Evolutionary conservation across 1,140 invertebrate species (phyloP), one percentile per base, ranked within the genome.

Genomic region (Drosophila tristis): DNA sequence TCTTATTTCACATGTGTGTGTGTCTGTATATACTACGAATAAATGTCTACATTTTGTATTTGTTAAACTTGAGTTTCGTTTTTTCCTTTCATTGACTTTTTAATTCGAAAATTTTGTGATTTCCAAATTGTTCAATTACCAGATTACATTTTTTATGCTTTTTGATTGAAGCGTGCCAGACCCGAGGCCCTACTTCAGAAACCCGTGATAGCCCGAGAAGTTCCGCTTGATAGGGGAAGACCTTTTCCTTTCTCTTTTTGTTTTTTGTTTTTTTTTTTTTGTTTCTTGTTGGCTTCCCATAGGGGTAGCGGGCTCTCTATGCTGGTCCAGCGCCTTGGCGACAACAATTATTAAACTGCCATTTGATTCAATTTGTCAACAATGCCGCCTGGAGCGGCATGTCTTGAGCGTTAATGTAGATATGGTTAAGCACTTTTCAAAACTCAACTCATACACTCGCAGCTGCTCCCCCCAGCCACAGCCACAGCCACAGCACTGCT

Each of bases 331-430:
- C 65, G 81, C 78, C 82, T 81, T 82, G 25, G 29, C 48, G 2
- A 20, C 45, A 62, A 20, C 63, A 80, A 80, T 80, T 85, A 77
- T 86, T 56, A 67, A 86, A 86, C 86, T 78, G 74, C 51, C 68
- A 64, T 80, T 86, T 86, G 55, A 78, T 86, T 86, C 74, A 80
- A 85, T 85, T 85, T 85, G 81, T 85, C 81, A 85, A 86, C 81
- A 86, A 86, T 74, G n/a, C n/a, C 26, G 26, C 26, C 35, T 11
- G 35, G 35, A 39, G 35, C 35, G 35, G 9, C 9, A 39, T 4
- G 11, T 39, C 35, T 50, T 44, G 15, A 42, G 63, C 20, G 31
- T 44, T 23, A 50, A 70, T 72, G 68, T 62, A 20, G 44, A 60
- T 61, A 71, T 81, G 20, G 51, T 73, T 60, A 59, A 44, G 39